phyloP scores from a whole-genome alignment of 2,888 invertebrate species.

The Pemphredon lugubris region DNA sequence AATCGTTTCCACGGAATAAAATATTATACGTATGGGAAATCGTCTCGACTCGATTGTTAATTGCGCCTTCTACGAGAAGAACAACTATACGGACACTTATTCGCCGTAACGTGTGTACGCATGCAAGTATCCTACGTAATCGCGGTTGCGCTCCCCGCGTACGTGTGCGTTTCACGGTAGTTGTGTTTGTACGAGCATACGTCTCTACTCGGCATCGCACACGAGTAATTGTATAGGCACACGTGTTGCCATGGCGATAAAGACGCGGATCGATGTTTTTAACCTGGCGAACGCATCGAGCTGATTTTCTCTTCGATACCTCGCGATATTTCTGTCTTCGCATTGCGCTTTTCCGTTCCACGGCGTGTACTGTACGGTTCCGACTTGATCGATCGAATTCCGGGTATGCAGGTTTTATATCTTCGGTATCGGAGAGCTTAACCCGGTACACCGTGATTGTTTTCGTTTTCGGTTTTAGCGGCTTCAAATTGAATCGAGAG shows the following conservation, averaged over 20 bases:
- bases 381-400: conserved; percentile 34
- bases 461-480: too few species aligned
- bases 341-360: conserved; percentile 50
- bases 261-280: conserved; percentile 69
- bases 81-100: too few species aligned
- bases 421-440: conserved; percentile 22
- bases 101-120: neutral
- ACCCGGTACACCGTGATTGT: neutral
- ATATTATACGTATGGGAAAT: too few species aligned
- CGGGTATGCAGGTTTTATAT: conserved; percentile 17
- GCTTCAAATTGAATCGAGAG: too few species aligned
- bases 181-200: conserved; percentile 3
- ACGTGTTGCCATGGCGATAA: conserved; percentile 69
- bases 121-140: neutral
- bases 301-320: conserved; percentile 56
- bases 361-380: conserved; percentile 28
- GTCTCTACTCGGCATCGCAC: conserved; percentile 3
- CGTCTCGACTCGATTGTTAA: too few species aligned
- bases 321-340: conserved; percentile 54
- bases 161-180: conserved; percentile 1
- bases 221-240: conserved; percentile 60
- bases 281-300: conserved; percentile 53
- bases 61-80: too few species aligned
- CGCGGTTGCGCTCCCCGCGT: neutral
- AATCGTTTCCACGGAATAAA: too few species aligned